phyloP scores from a whole-genome alignment of 1,140 invertebrate species.

The Hyles vespertilio region DNA sequence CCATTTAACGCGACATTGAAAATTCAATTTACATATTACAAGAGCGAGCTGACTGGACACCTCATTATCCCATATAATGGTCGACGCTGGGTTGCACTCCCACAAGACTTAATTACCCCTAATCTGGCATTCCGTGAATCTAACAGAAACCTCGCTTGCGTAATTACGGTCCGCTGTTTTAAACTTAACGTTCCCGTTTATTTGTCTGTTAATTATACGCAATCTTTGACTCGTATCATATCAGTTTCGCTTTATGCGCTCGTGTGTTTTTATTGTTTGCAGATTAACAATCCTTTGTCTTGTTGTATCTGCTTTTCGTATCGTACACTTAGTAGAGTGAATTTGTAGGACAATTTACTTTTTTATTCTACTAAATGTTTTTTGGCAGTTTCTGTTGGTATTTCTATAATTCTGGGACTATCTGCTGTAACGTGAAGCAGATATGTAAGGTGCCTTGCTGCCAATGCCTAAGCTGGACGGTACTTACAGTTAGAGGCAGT shows the following conservation, averaged over 20 bases:
- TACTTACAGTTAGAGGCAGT: no score
- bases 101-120: conserved; percentile 62
- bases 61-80: conserved; percentile 67
- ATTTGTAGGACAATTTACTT: no score
- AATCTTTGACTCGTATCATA: conserved; percentile 1
- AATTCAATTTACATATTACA: conserved; percentile 68
- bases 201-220: conserved; percentile 40
- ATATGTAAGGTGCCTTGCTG: no score
- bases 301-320: no score
- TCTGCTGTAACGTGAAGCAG: no score
- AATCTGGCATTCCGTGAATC: conserved; percentile 61
- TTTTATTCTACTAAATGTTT: no score
- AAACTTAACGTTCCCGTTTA: conserved; percentile 48
- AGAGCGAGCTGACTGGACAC: conserved; percentile 56
- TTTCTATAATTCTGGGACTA: no score
- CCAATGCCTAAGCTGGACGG: no score
- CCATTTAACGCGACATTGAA: conserved; percentile 26
- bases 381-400: no score
- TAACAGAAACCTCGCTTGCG: conserved; percentile 38
- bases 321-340: no score
- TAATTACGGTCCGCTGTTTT: conserved; percentile 54
- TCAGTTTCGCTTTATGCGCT: background rate
- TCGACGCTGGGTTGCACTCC: conserved; percentile 42
- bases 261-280: no score
- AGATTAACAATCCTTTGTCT: no score